These are phyloP conservation scores for Limonius californicus DNA, from an alignment of 1,140 invertebrate species.

Conservation along the genomic window DNA sequence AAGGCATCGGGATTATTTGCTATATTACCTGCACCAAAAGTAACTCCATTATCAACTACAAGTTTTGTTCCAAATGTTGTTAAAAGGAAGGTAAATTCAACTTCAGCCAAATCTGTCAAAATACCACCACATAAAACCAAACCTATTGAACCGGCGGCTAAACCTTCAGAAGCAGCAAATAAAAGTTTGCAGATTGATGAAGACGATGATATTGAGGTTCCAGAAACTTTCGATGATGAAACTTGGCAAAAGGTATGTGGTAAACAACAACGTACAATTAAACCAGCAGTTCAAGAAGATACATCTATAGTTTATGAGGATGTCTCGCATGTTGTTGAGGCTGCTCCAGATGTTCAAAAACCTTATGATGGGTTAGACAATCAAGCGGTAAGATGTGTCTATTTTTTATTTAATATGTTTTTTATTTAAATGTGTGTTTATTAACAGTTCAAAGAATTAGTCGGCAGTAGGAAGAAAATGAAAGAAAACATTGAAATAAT, in stretches of 20 bases:
- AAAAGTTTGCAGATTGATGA: slow-evolving; percentile 16
- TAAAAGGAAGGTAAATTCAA: slow-evolving; percentile 16
- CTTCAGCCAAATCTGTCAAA: slow-evolving; percentile 21
- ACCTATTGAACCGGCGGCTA: slow-evolving; percentile 12
- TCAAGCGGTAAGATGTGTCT: slow-evolving; percentile 25
- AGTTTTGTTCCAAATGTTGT: slow-evolving; percentile 33
- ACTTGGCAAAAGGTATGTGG: slow-evolving; percentile 44
- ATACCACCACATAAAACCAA: slow-evolving; percentile 14
- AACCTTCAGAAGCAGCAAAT: slow-evolving; percentile 8
- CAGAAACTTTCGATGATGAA: slow-evolving; percentile 43
- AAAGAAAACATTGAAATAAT: slow-evolving; percentile 48
- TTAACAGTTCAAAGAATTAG: slow-evolving; percentile 36
- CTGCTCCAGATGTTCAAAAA: slow-evolving; percentile 41
- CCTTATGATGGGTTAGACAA: slow-evolving; percentile 44
- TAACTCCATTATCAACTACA: slow-evolving; percentile 23
- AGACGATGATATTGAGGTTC: slow-evolving; percentile 37
- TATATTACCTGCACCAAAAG: slow-evolving; percentile 38
- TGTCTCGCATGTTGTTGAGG: slow-evolving; percentile 23
- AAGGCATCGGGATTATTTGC: slow-evolving; percentile 29
- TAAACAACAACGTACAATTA: slow-evolving; percentile 18
- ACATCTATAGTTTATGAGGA: slow-evolving; percentile 27
- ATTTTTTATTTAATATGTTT: background rate
- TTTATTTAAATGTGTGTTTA: background rate
- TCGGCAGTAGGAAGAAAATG: slow-evolving; percentile 33
- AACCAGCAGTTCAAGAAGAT: slow-evolving; percentile 32